phyloP scores from a whole-genome alignment of 2,888 invertebrate species.

The Rhagonycha lutea region DNA sequence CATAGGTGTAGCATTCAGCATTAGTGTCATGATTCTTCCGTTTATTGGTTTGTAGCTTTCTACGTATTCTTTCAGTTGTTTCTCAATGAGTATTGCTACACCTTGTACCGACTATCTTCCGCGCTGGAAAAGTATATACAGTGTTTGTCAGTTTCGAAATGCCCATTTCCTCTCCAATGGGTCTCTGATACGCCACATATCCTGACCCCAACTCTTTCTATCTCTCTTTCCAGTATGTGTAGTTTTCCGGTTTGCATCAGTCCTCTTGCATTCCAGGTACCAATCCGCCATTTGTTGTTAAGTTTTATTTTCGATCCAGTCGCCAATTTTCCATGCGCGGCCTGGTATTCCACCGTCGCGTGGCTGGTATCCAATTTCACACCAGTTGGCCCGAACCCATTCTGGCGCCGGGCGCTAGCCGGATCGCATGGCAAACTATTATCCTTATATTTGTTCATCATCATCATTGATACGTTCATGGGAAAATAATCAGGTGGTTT shows the following conservation, averaged over 20 bases:
- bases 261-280: neutral
- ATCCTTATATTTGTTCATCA: too few relatives aligned
- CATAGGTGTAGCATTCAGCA: neutral
- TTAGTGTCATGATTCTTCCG: neutral
- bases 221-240: neutral
- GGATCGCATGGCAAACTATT: neutral
- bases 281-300: too few relatives aligned
- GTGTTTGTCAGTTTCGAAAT: neutral
- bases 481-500: too few relatives aligned
- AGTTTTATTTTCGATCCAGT: too few relatives aligned
- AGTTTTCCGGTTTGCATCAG: neutral
- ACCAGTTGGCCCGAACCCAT: too few relatives aligned
- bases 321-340: too few relatives aligned
- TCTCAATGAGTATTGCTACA: neutral
- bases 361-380: too few relatives aligned
- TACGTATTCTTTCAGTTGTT: neutral
- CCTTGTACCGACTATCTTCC: neutral
- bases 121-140: neutral
- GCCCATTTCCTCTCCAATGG: neutral
- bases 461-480: too few relatives aligned
- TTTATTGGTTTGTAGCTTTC: neutral
- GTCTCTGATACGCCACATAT: neutral
- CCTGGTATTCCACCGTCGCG: too few relatives aligned
- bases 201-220: neutral
- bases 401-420: neutral